Conservation (phyloP, 2,113 vertebrate genomes). For the Prunella himalayana region DNA sequence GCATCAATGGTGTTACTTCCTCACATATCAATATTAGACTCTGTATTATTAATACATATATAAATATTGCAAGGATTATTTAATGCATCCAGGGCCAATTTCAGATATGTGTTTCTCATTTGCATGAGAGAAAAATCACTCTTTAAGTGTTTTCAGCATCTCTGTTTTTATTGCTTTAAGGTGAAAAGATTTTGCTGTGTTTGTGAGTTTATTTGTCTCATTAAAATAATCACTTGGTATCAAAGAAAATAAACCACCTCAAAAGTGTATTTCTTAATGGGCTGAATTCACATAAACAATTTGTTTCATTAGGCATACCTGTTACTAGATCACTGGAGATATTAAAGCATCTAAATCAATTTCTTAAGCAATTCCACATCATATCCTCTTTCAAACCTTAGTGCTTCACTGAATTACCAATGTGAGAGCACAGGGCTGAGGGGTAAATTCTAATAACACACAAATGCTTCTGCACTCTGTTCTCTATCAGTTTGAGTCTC, state of each 20-base stretch:
- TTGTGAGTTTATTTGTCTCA: neutral
- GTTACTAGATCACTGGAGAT: neutral
- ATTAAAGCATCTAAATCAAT: slow-evolving; percentile 25
- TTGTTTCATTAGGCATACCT: neutral
- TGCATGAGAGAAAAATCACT: neutral
- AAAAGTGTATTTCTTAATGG: neutral
- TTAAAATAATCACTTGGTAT: neutral
- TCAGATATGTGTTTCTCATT: neutral
- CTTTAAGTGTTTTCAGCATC: neutral
- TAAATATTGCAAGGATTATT: slow-evolving; percentile 21
- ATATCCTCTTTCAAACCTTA: neutral
- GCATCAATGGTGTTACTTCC: neutral
- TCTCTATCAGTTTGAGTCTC: neutral
- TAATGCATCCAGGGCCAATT: neutral
- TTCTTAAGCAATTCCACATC: neutral
- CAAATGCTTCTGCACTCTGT: neutral
- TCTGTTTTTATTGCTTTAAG: neutral
- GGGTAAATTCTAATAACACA: neutral
- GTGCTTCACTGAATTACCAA: neutral
- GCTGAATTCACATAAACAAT: neutral
- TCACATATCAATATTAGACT: neutral
- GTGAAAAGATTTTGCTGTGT: neutral
- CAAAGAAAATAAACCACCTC: neutral
- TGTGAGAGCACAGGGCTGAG: neutral
- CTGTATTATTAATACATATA: neutral